These are phyloP conservation scores for Sebastes paucispinis DNA, from an alignment of 2,797 vertebrate genomes.

Conservation along the genomic window DNA sequence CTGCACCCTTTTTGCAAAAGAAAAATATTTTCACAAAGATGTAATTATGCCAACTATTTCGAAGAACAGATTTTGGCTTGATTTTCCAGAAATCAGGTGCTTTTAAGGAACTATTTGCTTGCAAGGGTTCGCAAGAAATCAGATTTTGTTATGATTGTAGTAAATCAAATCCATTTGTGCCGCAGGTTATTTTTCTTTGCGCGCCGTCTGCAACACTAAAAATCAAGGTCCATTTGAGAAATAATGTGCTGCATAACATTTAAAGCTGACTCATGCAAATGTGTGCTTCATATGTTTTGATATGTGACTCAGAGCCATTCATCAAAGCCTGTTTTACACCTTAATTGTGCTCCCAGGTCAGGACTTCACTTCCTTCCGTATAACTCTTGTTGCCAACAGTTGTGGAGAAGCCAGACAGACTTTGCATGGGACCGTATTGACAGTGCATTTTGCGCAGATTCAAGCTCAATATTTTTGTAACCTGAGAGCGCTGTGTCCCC, in stretches of 20 bases:
- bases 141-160: constrained; percentile 31
- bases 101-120: constrained; percentile 12
- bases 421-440: constrained; percentile 59
- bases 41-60: constrained; percentile 2
- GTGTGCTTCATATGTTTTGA: constrained; percentile 41
- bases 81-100: constrained; percentile 16
- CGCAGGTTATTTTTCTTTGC: constrained; percentile 16
- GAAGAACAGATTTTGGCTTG: not conserved
- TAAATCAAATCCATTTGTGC: constrained; percentile 50
- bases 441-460: constrained; percentile 64
- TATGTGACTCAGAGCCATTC: constrained; percentile 48
- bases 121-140: not conserved
- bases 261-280: constrained; percentile 45
- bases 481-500: constrained; percentile 54
- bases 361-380: constrained; percentile 69
- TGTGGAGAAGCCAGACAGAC: constrained; percentile 40
- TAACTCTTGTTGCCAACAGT: constrained; percentile 50
- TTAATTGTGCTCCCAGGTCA: constrained; percentile 56
- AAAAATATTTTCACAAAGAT: constrained; percentile 25
- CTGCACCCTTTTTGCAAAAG: constrained; percentile 11
- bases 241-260: constrained; percentile 5
- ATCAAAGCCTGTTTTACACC: constrained; percentile 53
- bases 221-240: constrained; percentile 21
- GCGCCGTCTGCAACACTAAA: not conserved
- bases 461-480: constrained; percentile 84